phyloP scores from a whole-genome alignment of 2,888 invertebrate genomes.

The Acanthosepion pharaonis region DNA sequence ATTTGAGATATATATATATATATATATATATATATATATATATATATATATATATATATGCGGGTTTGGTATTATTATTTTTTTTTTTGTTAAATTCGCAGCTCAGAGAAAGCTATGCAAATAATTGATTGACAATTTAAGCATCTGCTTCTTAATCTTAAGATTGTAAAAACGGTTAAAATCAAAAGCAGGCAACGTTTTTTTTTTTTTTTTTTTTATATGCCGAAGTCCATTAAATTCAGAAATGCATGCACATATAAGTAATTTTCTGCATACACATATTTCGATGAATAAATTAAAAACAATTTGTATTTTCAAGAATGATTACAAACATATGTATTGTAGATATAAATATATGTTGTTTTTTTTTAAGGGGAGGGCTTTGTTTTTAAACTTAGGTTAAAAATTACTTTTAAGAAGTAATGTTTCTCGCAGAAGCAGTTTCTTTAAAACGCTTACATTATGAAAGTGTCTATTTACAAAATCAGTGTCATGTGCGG shows the following conservation, averaged over 20 bases:
- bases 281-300: neutral
- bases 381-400: neutral
- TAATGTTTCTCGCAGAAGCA: neutral
- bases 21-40: too few relatives aligned
- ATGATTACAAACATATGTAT: neutral
- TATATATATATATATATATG: neutral
- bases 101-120: too few relatives aligned
- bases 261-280: neutral
- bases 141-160: neutral
- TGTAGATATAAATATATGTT: neutral
- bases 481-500: neutral
- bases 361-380: neutral
- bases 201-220: neutral
- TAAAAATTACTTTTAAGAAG: neutral
- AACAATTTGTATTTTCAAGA: neutral
- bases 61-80: neutral
- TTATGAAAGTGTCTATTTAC: neutral
- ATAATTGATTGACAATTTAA: neutral
- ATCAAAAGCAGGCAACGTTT: neutral
- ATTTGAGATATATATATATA: neutral
- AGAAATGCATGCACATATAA: neutral
- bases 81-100: neutral
- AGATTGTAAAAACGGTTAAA: neutral
- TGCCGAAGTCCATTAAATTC: neutral
- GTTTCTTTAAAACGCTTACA: neutral